phyloP scores from a whole-genome alignment of 2,113 vertebrate genomes.

The Ramphastos sulfuratus region DNA sequence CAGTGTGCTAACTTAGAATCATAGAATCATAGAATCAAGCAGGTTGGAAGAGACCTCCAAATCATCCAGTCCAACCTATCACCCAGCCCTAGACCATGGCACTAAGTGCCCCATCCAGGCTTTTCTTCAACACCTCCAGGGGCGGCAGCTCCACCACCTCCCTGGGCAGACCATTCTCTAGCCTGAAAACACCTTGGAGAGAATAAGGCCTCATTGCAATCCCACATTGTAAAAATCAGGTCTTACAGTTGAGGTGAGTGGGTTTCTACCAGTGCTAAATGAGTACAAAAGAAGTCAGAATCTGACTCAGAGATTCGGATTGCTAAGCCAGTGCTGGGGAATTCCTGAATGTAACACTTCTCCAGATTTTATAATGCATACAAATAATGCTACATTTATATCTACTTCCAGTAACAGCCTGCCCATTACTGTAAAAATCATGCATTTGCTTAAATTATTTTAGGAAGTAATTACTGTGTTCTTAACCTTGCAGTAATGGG shows the following conservation, averaged over 20 bases:
- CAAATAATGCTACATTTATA: neutral
- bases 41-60: too few relatives aligned
- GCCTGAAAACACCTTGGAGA: neutral
- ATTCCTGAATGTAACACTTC: slow-evolving; percentile 6
- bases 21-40: too few relatives aligned
- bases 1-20: accelerated
- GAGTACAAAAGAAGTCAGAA: slow-evolving; percentile 14
- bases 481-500: neutral
- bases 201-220: neutral
- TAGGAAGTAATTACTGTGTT: neutral
- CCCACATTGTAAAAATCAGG: neutral
- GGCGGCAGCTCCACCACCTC: too few relatives aligned
- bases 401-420: slow-evolving; percentile 33
- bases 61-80: too few relatives aligned
- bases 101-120: too few relatives aligned
- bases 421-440: neutral
- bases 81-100: too few relatives aligned
- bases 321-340: neutral
- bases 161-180: too few relatives aligned
- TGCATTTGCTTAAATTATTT: slow-evolving; percentile 7
- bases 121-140: too few relatives aligned
- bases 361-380: slow-evolving; percentile 7
- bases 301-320: slow-evolving; percentile 34
- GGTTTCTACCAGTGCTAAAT: neutral
- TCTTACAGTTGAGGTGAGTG: neutral